Percentiles rank a stretch among this genome's conserved stretches.
Evolutionary conservation across 2,888 invertebrate species (phyloP).

Genomic region (Ceraclea dissimilis): DNA sequence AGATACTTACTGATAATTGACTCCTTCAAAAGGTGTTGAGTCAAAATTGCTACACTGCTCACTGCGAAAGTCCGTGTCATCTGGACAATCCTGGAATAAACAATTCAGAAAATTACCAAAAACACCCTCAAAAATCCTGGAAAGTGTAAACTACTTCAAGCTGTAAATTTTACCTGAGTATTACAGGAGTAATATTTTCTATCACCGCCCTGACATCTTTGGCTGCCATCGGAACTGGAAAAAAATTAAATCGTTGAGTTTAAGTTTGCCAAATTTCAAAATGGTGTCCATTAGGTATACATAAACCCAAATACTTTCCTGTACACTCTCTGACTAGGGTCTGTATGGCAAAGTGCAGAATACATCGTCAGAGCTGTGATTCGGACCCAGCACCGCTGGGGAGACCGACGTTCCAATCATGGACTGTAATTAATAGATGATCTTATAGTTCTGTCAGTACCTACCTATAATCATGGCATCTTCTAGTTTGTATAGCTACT

Average conservation of each 20-base stretch:
- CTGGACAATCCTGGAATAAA: conserved; percentile 66
- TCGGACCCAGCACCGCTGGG: no score
- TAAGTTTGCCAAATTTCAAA: no score
- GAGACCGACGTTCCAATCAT: no score
- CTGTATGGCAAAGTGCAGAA: no score
- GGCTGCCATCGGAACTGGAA: conserved; percentile 54
- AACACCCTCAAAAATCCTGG: neutral
- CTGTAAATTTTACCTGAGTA: no score
- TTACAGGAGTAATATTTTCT: conserved; percentile 87
- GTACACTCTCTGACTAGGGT: no score
- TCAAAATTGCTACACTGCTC: conserved; percentile 87
- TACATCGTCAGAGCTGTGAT: no score
- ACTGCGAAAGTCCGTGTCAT: conserved; percentile 74
- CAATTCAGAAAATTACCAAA: neutral
- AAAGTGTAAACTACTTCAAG: no score
- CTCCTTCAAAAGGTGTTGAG: conserved; percentile 70
- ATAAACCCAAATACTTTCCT: no score
- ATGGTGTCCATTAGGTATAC: no score
- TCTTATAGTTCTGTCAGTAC: no score
- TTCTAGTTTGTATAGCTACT: conserved; percentile 76
- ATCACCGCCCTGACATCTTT: conserved; percentile 67
- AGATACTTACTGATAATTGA: conserved; percentile 72
- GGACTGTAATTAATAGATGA: no score
- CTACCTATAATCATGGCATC: conserved; percentile 60
- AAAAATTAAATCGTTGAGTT: conserved; percentile 13